Conservation (phyloP, 2,888 invertebrate genomes). For the Phortica okadai region DNA sequence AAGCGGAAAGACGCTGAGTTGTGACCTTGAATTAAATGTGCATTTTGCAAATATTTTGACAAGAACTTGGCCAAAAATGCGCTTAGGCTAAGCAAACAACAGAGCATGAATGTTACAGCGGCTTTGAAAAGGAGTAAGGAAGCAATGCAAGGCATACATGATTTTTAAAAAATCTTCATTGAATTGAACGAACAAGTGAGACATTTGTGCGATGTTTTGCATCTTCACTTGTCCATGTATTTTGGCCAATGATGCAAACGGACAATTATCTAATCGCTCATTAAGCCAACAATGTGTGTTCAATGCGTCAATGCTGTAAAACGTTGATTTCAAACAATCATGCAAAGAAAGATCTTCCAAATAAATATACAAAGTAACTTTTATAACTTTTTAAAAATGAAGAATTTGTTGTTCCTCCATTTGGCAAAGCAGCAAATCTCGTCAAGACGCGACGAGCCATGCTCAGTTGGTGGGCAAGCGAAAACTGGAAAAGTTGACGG, state of each 20-base stretch:
- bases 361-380: background rate
- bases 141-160: too few species aligned
- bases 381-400: background rate
- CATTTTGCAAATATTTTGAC: conserved; percentile 21
- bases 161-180: too few species aligned
- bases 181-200: too few species aligned
- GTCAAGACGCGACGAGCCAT: background rate
- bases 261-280: conserved; percentile 4
- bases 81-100: too few species aligned
- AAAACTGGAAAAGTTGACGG: conserved; percentile 32
- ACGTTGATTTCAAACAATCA: conserved; percentile 65
- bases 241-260: background rate
- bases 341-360: conserved; percentile 16
- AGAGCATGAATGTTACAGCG: too few species aligned
- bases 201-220: too few species aligned
- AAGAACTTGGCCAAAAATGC: background rate
- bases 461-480: conserved; percentile 58
- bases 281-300: conserved; percentile 56
- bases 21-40: background rate
- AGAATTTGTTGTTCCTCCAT: conserved; percentile 23
- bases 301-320: conserved; percentile 59
- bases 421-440: conserved; percentile 33
- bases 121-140: too few species aligned
- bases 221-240: too few species aligned
- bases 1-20: background rate